Evolutionary conservation across 1,140 invertebrate species (phyloP).

Genomic region (Mylabris phalerata): DNA sequence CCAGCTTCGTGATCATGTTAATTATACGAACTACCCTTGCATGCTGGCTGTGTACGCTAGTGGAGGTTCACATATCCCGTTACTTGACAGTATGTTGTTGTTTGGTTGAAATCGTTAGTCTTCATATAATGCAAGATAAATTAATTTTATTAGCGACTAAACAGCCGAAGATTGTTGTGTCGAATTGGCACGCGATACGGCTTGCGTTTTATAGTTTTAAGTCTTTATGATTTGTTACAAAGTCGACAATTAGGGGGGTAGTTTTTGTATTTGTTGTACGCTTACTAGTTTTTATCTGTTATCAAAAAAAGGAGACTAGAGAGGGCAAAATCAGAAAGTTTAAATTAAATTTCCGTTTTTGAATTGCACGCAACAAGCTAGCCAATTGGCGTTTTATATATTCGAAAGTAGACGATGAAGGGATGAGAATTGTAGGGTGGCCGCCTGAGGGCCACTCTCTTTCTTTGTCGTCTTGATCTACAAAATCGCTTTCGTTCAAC

Average conservation of each 20-base stretch:
- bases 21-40: conserved; percentile 40
- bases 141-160: conserved; percentile 45
- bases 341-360: conserved; percentile 42
- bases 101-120: conserved; percentile 26
- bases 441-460: conserved; percentile 17
- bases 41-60: conserved; percentile 18
- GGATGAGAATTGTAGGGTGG: conserved; percentile 6
- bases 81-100: no score
- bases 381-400: conserved; percentile 37
- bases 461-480: not conserved
- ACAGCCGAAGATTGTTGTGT: conserved; percentile 41
- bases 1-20: conserved; percentile 41
- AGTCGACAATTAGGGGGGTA: not conserved
- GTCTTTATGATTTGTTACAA: no score
- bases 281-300: no score
- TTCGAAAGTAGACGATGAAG: conserved; percentile 7
- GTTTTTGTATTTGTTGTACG: no score
- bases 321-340: conserved; percentile 33
- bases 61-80: not conserved
- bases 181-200: conserved; percentile 37
- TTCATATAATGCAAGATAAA: conserved; percentile 41
- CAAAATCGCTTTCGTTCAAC: conserved; percentile 33
- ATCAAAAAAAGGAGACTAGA: no score
- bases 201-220: conserved; percentile 14
- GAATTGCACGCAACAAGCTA: conserved; percentile 39